Evolutionary conservation across 2,888 invertebrate genomes (phyloP).

Genomic region (Papilio elwesi): DNA sequence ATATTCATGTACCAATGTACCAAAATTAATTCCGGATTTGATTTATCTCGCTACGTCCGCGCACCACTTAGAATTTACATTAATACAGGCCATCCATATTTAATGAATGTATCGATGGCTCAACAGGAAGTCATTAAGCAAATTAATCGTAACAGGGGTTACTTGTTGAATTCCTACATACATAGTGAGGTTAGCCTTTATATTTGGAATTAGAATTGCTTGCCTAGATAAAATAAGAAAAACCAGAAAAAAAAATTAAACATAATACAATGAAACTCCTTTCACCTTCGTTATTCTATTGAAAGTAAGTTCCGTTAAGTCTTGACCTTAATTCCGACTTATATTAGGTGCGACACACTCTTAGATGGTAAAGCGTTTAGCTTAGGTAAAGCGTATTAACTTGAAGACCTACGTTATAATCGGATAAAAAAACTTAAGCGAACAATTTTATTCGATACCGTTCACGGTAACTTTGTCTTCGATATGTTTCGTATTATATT

Average conservation of each 20-base stretch:
- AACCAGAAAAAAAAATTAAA: too few species aligned
- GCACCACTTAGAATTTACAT: constrained; percentile 32
- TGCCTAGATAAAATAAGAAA: too few species aligned
- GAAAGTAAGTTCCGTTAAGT: background rate
- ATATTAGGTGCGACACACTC: constrained; percentile 5
- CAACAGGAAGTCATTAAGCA: constrained; percentile 17
- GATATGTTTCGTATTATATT: background rate
- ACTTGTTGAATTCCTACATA: too few species aligned
- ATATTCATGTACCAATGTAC: constrained; percentile 29
- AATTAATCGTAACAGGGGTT: background rate
- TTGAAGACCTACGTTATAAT: constrained; percentile 20
- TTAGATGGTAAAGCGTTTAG: constrained; percentile 9
- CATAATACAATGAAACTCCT: background rate
- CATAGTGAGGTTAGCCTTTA: background rate
- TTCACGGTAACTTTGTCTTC: background rate
- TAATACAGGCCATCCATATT: constrained; percentile 20
- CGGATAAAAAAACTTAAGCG: constrained; percentile 3
- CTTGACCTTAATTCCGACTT: constrained; percentile 1
- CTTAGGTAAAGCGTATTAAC: background rate
- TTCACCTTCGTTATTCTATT: background rate
- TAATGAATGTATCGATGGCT: constrained; percentile 27
- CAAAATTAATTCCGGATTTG: constrained; percentile 38
- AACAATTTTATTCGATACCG: background rate
- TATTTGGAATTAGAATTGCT: background rate
- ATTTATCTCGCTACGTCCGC: constrained; percentile 34